Evolutionary conservation across 2,113 vertebrate species (phyloP).

Genomic region (Anguilla rostrata): DNA sequence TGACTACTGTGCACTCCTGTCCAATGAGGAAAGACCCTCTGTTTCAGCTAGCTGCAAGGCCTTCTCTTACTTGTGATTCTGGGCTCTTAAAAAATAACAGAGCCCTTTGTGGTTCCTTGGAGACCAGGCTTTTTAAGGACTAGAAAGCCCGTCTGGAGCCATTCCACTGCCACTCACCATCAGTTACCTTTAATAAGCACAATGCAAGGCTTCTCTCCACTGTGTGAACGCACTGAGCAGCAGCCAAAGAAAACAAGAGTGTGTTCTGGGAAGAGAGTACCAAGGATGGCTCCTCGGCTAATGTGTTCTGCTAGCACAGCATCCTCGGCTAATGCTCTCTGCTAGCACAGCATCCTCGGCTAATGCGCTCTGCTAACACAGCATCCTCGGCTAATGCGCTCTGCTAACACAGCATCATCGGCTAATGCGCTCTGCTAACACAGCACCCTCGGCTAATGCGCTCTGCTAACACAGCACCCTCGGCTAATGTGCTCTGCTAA

Average conservation of each 20-base stretch:
- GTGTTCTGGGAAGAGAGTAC: conserved; percentile 20
- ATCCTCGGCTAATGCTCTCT: too few relatives aligned
- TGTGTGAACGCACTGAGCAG: conserved; percentile 26
- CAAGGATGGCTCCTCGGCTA: not conserved
- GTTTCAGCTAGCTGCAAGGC: not conserved
- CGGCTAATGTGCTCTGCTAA: too few relatives aligned
- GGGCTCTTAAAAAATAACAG: not conserved
- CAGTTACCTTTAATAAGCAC: conserved; percentile 62
- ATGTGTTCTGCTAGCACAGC: not conserved
- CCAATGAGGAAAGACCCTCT: not conserved
- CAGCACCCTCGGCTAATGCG: too few relatives aligned
- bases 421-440: too few relatives aligned
- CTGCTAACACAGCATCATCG: too few relatives aligned
- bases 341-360: too few relatives aligned
- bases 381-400: too few relatives aligned
- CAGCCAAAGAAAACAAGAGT: conserved; percentile 47
- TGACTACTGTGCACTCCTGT: not conserved
- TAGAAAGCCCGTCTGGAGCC: conserved; percentile 33
- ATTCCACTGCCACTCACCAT: conserved; percentile 40
- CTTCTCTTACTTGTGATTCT: not conserved
- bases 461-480: too few relatives aligned
- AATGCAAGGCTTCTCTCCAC: conserved; percentile 23
- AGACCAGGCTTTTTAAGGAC: conserved; percentile 39
- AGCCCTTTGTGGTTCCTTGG: not conserved
- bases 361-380: too few relatives aligned